Evolutionary conservation across 2,113 vertebrate species (phyloP), one percentile per base, ranked within the genome.

Genomic region (Trinectes maculatus): DNA sequence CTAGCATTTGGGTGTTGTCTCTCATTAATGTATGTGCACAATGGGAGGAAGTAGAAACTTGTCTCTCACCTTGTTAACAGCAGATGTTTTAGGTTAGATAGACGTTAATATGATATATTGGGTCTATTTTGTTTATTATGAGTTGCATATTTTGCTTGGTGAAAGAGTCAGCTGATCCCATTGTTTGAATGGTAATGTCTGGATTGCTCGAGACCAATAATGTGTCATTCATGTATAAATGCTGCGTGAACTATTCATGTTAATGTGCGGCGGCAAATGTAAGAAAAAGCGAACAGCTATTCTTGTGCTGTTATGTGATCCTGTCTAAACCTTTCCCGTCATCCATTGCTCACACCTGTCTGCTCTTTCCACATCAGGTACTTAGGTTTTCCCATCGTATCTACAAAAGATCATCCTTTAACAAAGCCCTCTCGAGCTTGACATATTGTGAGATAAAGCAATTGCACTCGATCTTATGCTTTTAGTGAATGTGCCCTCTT

Each of bases 151-250:
- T n/a, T n/a, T n/a, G n/a, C n/a, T n/a, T n/a, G n/a, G n/a, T n/a
- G n/a, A n/a, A n/a, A n/a, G n/a, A n/a, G n/a, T n/a, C n/a, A n/a
- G n/a, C n/a, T n/a, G n/a, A n/a, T n/a, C n/a, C n/a, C n/a, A n/a
- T n/a, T n/a, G n/a, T n/a, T n/a, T n/a, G n/a, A n/a, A n/a, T n/a
- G n/a, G n/a, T n/a, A n/a, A n/a, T n/a, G n/a, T n/a, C n/a, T n/a
- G n/a, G n/a, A n/a, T 26, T 25, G 53, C 48, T 53, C n/a, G n/a
- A 53, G 29, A 53, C 52, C 28, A 64, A 75, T 68, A 43, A 51
- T 40, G 55, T 60, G 2, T 2, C 51, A 28, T 47, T 15, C 24
- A 44, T 34, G 10, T 43, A 29, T 55, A 36, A 61, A 59, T 53
- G n/a, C 26, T 57, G 42, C 19, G 10, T 18, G 18, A n/a, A n/a